Conservation (phyloP, 2,888 invertebrate species). For the Hypercompe scribonia region DNA sequence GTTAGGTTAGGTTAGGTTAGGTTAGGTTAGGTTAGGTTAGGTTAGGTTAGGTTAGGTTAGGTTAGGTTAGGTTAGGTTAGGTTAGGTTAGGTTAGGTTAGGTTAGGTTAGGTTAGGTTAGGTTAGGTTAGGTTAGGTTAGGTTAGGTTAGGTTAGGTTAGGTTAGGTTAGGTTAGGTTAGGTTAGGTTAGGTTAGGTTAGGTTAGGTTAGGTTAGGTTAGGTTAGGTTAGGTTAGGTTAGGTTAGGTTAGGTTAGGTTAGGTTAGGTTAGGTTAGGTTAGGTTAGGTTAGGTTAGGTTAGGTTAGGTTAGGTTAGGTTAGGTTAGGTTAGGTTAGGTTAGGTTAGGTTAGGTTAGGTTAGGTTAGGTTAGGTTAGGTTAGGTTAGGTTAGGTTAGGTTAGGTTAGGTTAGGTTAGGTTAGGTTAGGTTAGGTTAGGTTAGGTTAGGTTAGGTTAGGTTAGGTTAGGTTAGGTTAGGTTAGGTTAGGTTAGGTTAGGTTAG, state of each 20-base stretch:
- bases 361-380: constrained; percentile 7
- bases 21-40: too few relatives aligned
- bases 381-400: constrained; percentile 9
- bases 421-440: neutral
- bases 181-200: constrained; percentile 19
- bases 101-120: constrained; percentile 17
- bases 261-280: constrained; percentile 16
- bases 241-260: constrained; percentile 18
- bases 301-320: constrained; percentile 6
- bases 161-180: constrained; percentile 16
- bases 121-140: constrained; percentile 7
- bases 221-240: constrained; percentile 18
- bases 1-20: too few relatives aligned
- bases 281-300: too few relatives aligned
- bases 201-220: constrained; percentile 10
- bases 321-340: too few relatives aligned
- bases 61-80: too few relatives aligned
- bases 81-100: constrained; percentile 3
- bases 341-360: neutral
- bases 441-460: neutral
- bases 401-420: constrained; percentile 9
- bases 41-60: too few relatives aligned
- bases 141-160: constrained; percentile 11
- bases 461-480: constrained; percentile 19
- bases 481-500: constrained; percentile 19